phyloP scores from a whole-genome alignment of 2,113 vertebrate genomes.

The Arenaria interpres region DNA sequence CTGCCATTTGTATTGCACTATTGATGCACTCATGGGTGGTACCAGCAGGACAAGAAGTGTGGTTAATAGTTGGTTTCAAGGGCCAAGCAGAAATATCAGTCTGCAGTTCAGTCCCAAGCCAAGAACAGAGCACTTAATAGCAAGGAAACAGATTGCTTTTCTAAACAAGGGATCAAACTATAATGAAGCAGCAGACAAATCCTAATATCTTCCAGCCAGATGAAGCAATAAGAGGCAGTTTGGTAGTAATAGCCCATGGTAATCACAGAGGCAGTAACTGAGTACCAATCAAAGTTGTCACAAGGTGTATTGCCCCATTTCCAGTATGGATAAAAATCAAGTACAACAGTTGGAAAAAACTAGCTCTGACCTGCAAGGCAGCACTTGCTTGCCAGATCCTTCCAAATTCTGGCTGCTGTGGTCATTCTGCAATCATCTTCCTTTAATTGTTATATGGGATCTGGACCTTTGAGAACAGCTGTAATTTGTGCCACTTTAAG shows the following conservation, averaged over 20 bases:
- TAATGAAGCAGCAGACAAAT: slow-evolving; percentile 20
- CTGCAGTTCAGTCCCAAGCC: slow-evolving; percentile 5
- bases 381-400: not conserved
- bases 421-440: not conserved
- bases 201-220: slow-evolving; percentile 40
- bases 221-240: slow-evolving; percentile 27
- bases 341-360: not conserved
- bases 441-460: not conserved
- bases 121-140: slow-evolving; percentile 32
- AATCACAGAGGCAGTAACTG: not conserved
- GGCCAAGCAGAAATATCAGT: slow-evolving; percentile 56
- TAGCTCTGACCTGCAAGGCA: slow-evolving; percentile 16
- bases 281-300: slow-evolving; percentile 25
- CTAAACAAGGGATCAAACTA: slow-evolving; percentile 57
- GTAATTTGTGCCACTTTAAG: not conserved
- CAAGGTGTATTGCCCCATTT: not conserved
- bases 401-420: not conserved
- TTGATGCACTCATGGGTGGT: slow-evolving; percentile 57
- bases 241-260: not conserved
- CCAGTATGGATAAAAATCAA: slow-evolving; percentile 16
- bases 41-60: slow-evolving; percentile 53
- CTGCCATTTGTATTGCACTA: slow-evolving; percentile 24
- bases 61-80: slow-evolving; percentile 44
- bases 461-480: not conserved
- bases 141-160: slow-evolving; percentile 32